A percentile compares a stretch with the other conserved stretches of the same genome.
phyloP scores from a whole-genome alignment of 2,113 vertebrate species.

The rat (Rattus norvegicus) region DNA sequence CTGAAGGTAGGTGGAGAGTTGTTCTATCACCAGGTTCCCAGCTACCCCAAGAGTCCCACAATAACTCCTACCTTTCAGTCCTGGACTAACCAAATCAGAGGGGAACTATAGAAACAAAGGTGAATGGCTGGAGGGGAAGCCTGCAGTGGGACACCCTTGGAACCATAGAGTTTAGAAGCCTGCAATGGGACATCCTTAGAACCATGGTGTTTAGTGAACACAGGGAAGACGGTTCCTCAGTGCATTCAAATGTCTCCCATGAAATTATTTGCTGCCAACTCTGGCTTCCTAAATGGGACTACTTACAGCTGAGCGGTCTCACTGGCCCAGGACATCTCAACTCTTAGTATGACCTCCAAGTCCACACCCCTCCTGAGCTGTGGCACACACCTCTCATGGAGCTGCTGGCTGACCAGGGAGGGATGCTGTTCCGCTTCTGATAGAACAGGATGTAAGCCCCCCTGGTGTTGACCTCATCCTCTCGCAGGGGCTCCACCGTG shows the following conservation, averaged over 20 bases:
- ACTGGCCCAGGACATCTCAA: neutral
- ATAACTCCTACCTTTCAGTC: neutral
- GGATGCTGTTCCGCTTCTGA: conserved; percentile 92
- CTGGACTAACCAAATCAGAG: neutral
- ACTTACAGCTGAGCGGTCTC: neutral
- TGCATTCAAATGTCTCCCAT: neutral
- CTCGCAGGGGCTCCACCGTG: conserved; percentile 89
- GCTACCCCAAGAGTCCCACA: fast-evolving
- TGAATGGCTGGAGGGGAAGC: neutral
- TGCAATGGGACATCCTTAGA: neutral
- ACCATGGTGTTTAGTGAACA: neutral
- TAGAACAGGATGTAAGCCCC: conserved; percentile 98
- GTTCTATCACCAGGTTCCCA: fast-evolving
- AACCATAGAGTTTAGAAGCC: neutral
- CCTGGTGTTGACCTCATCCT: conserved; percentile 92
- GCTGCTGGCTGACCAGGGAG: conserved; percentile 91
- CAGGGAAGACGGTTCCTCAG: neutral
- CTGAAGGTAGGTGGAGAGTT: too few species aligned
- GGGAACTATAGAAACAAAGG: neutral
- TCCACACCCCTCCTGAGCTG: neutral
- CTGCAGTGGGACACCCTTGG: neutral
- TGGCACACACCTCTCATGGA: conserved; percentile 91
- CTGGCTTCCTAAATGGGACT: neutral
- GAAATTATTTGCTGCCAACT: neutral
- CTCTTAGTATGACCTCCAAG: neutral